Conservation (phyloP, 2,888 invertebrate species). For the Lithosia quadra region DNA sequence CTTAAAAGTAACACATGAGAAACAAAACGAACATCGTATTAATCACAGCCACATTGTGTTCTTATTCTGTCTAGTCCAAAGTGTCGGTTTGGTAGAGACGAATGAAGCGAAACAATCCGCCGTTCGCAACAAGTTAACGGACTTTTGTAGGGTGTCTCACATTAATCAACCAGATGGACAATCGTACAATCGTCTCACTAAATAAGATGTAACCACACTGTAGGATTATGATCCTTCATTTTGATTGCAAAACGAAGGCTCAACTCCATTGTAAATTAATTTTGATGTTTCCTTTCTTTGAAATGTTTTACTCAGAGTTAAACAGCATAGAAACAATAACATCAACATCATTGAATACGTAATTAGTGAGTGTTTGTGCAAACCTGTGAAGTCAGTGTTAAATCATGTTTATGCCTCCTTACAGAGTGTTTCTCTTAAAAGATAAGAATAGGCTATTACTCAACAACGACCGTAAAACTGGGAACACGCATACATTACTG, state of each 20-base stretch:
- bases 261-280: constrained; percentile 28
- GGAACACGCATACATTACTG: constrained; percentile 7
- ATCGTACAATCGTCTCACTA: constrained; percentile 55
- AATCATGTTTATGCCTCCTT: constrained; percentile 14
- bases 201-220: constrained; percentile 53
- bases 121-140: constrained; percentile 74
- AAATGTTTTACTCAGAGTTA: constrained; percentile 19
- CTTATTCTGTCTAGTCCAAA: constrained; percentile 56
- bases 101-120: constrained; percentile 60
- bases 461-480: constrained; percentile 14
- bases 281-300: constrained; percentile 15
- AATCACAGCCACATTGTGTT: constrained; percentile 67
- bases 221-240: constrained; percentile 30
- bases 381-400: constrained; percentile 14
- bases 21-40: constrained; percentile 58
- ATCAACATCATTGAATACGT: constrained; percentile 15
- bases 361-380: constrained; percentile 19
- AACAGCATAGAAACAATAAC: constrained; percentile 16
- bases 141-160: constrained; percentile 61
- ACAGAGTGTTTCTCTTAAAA: constrained; percentile 19
- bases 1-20: constrained; percentile 3
- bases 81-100: constrained; percentile 59
- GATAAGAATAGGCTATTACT: constrained; percentile 18
- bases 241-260: constrained; percentile 22
- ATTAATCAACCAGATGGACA: constrained; percentile 75